phyloP scores from a whole-genome alignment of 2,888 invertebrate genomes.

The Matsumyia berberina region DNA sequence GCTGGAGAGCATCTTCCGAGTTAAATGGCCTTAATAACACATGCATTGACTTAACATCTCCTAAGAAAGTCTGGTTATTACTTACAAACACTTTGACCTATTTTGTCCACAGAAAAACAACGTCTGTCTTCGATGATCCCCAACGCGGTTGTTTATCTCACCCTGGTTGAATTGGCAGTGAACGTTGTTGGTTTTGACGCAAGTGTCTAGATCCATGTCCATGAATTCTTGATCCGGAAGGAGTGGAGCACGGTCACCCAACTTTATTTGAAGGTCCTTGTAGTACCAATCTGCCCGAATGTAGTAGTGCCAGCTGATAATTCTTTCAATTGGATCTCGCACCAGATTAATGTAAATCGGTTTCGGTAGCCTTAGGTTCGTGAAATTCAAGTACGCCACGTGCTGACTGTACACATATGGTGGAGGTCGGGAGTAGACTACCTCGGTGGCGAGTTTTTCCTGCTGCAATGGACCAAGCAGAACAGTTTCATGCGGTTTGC shows the following conservation, averaged over 20 bases:
- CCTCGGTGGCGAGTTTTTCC: constrained; percentile 88
- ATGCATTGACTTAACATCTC: not conserved
- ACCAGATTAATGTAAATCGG: constrained; percentile 96
- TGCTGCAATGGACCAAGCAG: constrained; percentile 90
- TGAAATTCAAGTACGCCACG: constrained; percentile 94
- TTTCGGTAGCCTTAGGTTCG: constrained; percentile 90
- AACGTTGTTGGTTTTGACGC: constrained; percentile 91
- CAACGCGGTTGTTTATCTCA: constrained; percentile 91
- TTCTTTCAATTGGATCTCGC: constrained; percentile 94
- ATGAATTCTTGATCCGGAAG: constrained; percentile 87
- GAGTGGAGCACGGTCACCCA: constrained; percentile 85
- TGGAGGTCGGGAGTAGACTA: constrained; percentile 88
- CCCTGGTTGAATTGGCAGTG: constrained; percentile 92
- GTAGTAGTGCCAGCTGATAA: constrained; percentile 97
- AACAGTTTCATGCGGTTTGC: constrained; percentile 93
- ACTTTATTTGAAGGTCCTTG: constrained; percentile 85
- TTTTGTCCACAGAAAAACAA: constrained; percentile 96
- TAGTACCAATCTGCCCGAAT: constrained; percentile 96
- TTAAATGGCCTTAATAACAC: constrained; percentile 90
- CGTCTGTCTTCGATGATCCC: constrained; percentile 93
- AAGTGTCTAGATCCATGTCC: constrained; percentile 94
- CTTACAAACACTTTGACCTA: constrained; percentile 90
- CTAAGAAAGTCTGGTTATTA: constrained; percentile 70
- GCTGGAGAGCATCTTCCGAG: constrained; percentile 91
- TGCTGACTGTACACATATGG: constrained; percentile 95